Conservation (phyloP, 1,140 invertebrate species). For the Leucophenga varia region DNA sequence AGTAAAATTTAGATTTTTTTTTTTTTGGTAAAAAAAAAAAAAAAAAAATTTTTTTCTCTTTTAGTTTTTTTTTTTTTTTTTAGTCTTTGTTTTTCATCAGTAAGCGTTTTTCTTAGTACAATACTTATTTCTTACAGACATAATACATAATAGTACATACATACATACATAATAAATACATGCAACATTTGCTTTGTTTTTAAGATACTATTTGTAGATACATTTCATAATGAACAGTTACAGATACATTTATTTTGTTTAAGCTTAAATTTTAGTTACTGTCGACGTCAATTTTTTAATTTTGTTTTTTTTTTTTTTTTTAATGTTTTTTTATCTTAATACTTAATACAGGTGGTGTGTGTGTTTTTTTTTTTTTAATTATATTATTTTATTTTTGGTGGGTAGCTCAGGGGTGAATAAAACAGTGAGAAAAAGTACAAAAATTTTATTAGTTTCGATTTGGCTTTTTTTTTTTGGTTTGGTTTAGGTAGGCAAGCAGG, state of each 20-base stretch:
- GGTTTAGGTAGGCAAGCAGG: too few relatives aligned
- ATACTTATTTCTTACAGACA: too few relatives aligned
- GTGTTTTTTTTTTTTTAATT: too few relatives aligned
- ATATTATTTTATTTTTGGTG: too few relatives aligned
- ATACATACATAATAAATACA: too few relatives aligned
- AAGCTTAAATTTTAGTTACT: slow-evolving; percentile 10
- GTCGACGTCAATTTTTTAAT: neutral
- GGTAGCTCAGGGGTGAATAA: slow-evolving; percentile 41
- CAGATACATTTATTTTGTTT: slow-evolving; percentile 25
- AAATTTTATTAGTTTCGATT: slow-evolving; percentile 52
- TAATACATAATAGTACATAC: too few relatives aligned
- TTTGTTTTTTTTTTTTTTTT: slow-evolving; percentile 11
- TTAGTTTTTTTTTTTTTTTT: slow-evolving; percentile 20
- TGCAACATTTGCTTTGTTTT: too few relatives aligned
- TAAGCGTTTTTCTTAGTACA: too few relatives aligned
- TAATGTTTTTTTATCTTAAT: slow-evolving; percentile 15
- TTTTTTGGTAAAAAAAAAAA: too few relatives aligned
- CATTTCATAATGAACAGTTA: slow-evolving; percentile 3
- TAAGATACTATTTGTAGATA: neutral
- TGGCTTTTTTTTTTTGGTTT: too few relatives aligned
- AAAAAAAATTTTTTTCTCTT: slow-evolving; percentile 24
- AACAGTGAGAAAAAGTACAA: slow-evolving; percentile 50
- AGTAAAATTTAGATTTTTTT: too few relatives aligned
- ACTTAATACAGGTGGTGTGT: too few relatives aligned
- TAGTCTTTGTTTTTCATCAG: slow-evolving; percentile 53